Base-by-base conservation (phyloP, 2,113 vertebrate species). In the Dicentrarchus labrax region DNA sequence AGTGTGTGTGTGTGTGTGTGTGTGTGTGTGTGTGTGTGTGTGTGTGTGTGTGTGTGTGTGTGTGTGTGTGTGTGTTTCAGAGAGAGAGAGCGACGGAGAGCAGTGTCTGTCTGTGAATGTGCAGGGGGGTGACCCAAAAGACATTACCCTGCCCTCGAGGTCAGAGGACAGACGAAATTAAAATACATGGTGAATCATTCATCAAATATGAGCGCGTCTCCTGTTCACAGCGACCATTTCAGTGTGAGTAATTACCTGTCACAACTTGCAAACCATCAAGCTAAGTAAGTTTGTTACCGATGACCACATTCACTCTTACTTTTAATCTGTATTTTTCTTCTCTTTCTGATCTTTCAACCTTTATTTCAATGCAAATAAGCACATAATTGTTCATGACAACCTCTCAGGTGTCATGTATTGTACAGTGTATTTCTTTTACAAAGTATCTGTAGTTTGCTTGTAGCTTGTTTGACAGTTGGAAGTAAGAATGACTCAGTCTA, bases 161-260 rank as follows among this genome's bases (percentile, higher is more conserved):
- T 94, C 86, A 95, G 83, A 93, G 92, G 88, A 85, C 78, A 77
- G 68, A 72, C 45, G 15, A 90, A 86, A 93, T 93, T 80, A 90
- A 93, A 94, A 94, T 82, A 93, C 67, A 83, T 43, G 30, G 69
- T 88, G 90, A 89, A 87, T 84, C 89, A 89, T 92, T 93, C 69
- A 91, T 93, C 89, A 92, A 88, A 91, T 91, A 89, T 91, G 89
- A 91, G 71, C 61, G 62, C 81, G 75, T 86, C 74, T 81, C 62
- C 72, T 72, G 77, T 81, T 81, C 68, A 76, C 48, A 66, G 73
- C 3, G 4, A 30, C 2, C 16, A 53, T 57, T 88, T 67, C 30
- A 50, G 62, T 17, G n/a, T 90, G 82, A 91, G 72, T 89, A 86
- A 91, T 90, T 53, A 65, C 77, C 87, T 86, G 84, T 90, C 84